Conservation (phyloP, 2,888 invertebrate species). For the Scaptomyza parva region DNA sequence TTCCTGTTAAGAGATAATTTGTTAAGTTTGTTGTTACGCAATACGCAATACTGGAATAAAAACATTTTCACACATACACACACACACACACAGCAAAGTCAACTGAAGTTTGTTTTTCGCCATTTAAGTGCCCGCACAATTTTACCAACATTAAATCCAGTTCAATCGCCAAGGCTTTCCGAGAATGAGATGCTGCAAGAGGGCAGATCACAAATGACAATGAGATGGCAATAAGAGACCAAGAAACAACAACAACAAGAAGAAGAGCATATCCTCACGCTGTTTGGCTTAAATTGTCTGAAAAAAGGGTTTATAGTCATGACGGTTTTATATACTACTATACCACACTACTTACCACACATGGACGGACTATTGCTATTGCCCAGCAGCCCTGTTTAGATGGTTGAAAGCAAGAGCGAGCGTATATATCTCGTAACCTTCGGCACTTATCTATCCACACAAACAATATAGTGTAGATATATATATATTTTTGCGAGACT, state of each 20-base stretch:
- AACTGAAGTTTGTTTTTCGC: constrained; percentile 60
- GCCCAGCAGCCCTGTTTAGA: neutral
- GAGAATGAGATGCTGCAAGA: constrained; percentile 44
- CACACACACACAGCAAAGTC: constrained; percentile 35
- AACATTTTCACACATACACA: no score
- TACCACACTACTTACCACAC: neutral
- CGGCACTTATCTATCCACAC: constrained; percentile 65
- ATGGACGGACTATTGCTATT: constrained; percentile 16
- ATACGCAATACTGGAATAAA: neutral
- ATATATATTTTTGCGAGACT: constrained; percentile 34
- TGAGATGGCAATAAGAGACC: constrained; percentile 26
- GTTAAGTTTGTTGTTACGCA: constrained; percentile 12
- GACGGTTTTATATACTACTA: constrained; percentile 71
- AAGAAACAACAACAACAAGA: neutral
- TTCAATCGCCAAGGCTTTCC: constrained; percentile 72
- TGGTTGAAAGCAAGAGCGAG: neutral
- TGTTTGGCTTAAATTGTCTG: constrained; percentile 79
- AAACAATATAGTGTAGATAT: constrained; percentile 69
- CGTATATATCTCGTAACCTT: constrained; percentile 50
- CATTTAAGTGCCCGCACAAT: constrained; percentile 75
- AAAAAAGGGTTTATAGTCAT: constrained; percentile 79
- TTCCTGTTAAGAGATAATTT: constrained; percentile 5
- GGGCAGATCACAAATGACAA: neutral
- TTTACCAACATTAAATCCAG: constrained; percentile 77
- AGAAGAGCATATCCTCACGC: constrained; percentile 68